These are phyloP conservation scores for Macrophya annulata DNA, from an alignment of 2,888 invertebrate species.

Conservation along the genomic window DNA sequence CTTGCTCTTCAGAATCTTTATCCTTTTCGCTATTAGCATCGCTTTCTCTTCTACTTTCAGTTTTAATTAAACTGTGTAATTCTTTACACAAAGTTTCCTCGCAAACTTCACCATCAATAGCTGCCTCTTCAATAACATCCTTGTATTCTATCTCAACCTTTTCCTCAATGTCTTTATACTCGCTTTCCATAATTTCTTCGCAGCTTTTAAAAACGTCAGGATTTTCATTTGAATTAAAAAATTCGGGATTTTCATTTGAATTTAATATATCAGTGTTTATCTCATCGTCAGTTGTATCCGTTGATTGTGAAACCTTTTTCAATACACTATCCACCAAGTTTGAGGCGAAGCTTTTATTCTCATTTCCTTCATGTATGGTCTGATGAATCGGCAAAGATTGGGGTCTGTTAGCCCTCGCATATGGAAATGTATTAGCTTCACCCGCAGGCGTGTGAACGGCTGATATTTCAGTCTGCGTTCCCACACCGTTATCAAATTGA, in stretches of 20 bases:
- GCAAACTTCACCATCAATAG: slow-evolving; percentile 69
- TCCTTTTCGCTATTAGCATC: slow-evolving; percentile 60
- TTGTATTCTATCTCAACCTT: slow-evolving; percentile 65
- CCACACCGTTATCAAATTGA: slow-evolving; percentile 80
- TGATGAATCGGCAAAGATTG: slow-evolving; percentile 75
- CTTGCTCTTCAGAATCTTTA: slow-evolving; percentile 57
- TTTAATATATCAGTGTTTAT: slow-evolving; percentile 75
- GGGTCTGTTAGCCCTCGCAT: slow-evolving; percentile 72
- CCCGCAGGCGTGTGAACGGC: slow-evolving; percentile 87
- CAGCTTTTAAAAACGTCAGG: slow-evolving; percentile 75
- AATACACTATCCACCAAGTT: slow-evolving; percentile 70
- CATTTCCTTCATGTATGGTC: slow-evolving; percentile 75
- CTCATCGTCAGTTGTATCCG: slow-evolving; percentile 76
- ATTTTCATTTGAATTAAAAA: slow-evolving; percentile 68
- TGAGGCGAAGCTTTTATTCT: slow-evolving; percentile 71
- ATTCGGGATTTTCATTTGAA: slow-evolving; percentile 74
- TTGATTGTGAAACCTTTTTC: slow-evolving; percentile 75
- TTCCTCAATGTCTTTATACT: slow-evolving; percentile 64
- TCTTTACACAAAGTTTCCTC: slow-evolving; percentile 75
- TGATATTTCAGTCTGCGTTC: slow-evolving; percentile 91
- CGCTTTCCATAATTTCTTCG: slow-evolving; percentile 71
- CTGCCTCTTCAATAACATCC: slow-evolving; percentile 68
- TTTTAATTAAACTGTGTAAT: slow-evolving; percentile 74
- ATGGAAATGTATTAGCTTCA: slow-evolving; percentile 80
- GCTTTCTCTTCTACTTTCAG: slow-evolving; percentile 67